Conservation (phyloP, 1,140 invertebrate genomes). For the Solenopsis invicta region DNA sequence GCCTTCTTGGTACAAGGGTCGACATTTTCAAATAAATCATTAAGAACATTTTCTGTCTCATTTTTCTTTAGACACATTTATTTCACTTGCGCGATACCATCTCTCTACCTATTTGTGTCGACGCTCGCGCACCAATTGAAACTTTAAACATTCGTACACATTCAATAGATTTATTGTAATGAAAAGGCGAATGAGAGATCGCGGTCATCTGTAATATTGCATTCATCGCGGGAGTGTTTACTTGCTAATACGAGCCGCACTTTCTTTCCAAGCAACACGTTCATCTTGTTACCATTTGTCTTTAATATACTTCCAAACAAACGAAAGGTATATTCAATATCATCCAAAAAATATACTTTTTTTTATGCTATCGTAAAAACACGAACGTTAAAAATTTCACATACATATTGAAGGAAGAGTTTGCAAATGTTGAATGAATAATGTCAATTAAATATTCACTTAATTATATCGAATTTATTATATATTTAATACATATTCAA, state of each 20-base stretch:
- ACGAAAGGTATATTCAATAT: neutral
- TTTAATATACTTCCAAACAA: neutral
- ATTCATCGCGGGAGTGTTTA: neutral
- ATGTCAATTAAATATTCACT: too few relatives aligned
- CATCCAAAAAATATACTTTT: too few relatives aligned
- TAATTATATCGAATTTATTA: too few relatives aligned
- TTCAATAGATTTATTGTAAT: constrained; percentile 42
- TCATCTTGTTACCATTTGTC: neutral
- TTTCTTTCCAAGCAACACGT: constrained; percentile 8
- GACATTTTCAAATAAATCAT: constrained; percentile 34
- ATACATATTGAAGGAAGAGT: too few relatives aligned
- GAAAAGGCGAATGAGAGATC: constrained; percentile 26
- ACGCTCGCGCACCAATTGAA: neutral
- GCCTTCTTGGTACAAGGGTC: neutral
- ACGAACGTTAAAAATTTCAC: too few relatives aligned
- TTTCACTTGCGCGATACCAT: neutral
- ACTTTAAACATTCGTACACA: neutral
- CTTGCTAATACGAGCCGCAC: neutral
- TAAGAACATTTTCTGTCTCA: neutral
- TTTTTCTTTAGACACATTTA: constrained; percentile 20
- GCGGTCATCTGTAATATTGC: constrained; percentile 4
- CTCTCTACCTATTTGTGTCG: neutral
- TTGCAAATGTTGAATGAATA: too few relatives aligned
- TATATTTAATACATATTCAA: too few relatives aligned
- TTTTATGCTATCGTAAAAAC: too few relatives aligned